A percentile compares a stretch with the other conserved stretches of the same genome.
Evolutionary conservation across 1,140 invertebrate genomes (phyloP).

Genomic region (Apis cerana): DNA sequence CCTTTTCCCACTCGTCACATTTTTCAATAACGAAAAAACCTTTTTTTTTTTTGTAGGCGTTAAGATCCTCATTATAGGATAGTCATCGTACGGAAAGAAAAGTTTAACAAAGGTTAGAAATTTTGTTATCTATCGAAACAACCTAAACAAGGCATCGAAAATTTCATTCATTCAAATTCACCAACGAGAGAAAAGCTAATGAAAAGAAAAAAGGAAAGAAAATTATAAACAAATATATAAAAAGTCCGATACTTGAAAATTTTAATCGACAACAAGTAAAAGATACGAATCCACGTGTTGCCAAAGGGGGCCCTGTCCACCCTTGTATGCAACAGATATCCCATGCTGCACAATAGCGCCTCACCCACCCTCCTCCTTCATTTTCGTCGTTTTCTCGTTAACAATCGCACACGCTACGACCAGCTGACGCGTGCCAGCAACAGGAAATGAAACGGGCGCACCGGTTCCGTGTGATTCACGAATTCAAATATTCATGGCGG

Average conservation of each 20-base stretch:
- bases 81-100: too few relatives aligned
- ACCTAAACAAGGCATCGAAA: too few relatives aligned
- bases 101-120: too few relatives aligned
- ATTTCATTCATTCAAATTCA: too few relatives aligned
- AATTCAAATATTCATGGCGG: constrained; percentile 71
- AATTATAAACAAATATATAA: neutral
- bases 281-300: neutral
- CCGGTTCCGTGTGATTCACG: constrained; percentile 72
- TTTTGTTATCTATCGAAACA: too few relatives aligned
- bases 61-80: too few relatives aligned
- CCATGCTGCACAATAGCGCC: constrained; percentile 26
- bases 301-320: neutral
- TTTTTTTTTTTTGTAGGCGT: too few relatives aligned
- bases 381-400: constrained; percentile 40
- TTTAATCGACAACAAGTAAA: neutral
- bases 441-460: constrained; percentile 66
- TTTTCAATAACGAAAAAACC: too few relatives aligned
- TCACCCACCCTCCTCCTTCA: constrained; percentile 28
- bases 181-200: too few relatives aligned
- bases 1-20: too few relatives aligned
- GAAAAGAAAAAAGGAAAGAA: neutral
- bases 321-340: constrained; percentile 64
- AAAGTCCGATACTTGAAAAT: neutral
- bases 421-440: constrained; percentile 59
- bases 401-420: constrained; percentile 59